Conservation (phyloP, 2,113 vertebrate genomes). For the Cathartes aura region DNA sequence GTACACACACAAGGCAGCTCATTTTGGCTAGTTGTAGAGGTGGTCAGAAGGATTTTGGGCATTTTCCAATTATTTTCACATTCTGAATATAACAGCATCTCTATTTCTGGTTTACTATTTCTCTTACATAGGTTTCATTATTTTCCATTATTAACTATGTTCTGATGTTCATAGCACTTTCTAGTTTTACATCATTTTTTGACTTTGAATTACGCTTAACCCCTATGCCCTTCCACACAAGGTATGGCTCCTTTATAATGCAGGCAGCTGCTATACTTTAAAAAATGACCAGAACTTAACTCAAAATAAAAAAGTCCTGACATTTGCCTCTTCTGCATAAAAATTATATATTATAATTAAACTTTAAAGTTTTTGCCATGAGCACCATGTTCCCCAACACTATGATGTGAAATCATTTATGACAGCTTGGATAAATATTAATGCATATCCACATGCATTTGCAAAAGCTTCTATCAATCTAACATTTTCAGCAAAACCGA, state of each 20-base stretch:
- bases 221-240: constrained; percentile 39
- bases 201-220: constrained; percentile 59
- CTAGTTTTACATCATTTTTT: constrained; percentile 45
- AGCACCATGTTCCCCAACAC: constrained; percentile 90
- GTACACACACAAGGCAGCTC: background rate
- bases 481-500: constrained; percentile 80
- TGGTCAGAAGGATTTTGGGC: background rate
- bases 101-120: background rate
- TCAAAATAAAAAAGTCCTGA: constrained; percentile 92
- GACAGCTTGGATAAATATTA: constrained; percentile 99
- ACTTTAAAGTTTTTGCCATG: constrained; percentile 97
- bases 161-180: constrained; percentile 23
- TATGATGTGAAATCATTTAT: constrained; percentile 98
- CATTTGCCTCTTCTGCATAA: constrained; percentile 95
- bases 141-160: constrained; percentile 12
- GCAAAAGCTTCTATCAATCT: constrained; percentile 93
- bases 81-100: background rate
- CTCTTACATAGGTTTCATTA: constrained; percentile 5
- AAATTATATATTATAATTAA: constrained; percentile 99
- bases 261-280: constrained; percentile 76
- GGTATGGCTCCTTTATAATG: constrained; percentile 62
- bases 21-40: background rate
- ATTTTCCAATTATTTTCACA: background rate
- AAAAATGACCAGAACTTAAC: constrained; percentile 91
- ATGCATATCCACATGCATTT: constrained; percentile 94